Base-by-base conservation (phyloP, 2,888 invertebrate species). In the Phytoseiulus persimilis region DNA sequence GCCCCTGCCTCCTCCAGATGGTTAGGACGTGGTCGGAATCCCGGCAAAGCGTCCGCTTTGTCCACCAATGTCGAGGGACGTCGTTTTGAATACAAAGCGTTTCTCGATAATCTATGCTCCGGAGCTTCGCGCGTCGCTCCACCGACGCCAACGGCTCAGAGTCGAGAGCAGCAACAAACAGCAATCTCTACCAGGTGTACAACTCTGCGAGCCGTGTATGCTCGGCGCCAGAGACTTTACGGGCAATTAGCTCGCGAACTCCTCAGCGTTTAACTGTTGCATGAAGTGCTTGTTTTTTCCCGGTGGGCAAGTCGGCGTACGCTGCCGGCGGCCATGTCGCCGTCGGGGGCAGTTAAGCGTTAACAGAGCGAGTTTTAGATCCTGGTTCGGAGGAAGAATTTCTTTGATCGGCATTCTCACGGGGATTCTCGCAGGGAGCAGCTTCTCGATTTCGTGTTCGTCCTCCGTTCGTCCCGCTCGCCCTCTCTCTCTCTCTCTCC, bases 11-110 rank as follows among this genome's bases (percentile, higher is more conserved):
- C 18, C 65, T 65, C 65, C 65, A 65, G 65, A 65, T 65, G 65
- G 65, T 65, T 28, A 65, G 65, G 65, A 65, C 65, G 65, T 65
- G 65, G 65, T 65, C 28, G 65, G 65, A 65, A 65, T 65, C 65
- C 18, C 65, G 18, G 65, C 65, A 1, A 23, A 6, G 18, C 5
- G 65, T 65, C 65, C 65, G 65, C 65, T 65, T 65, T 65, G 65
- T 65, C 65, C 65, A 65, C 65, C 65, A 23, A 28, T 65, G 65
- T 65, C 65, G 65, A 65, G 65, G 18, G 65, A 28, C 14, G 65
- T 65, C 65, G 65, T 65, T 65, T 65, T 65, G 65, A 65, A 65
- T 65, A 65, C 65, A 65, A 65, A 65, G 65, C 65, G 65, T 65
- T 65, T 2, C 18, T 65, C 65, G 65, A 65, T 65, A 65, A 65